These are phyloP conservation scores for Sebastes variabilis DNA, from an alignment of 2,797 vertebrate genomes.

Conservation along the genomic window DNA sequence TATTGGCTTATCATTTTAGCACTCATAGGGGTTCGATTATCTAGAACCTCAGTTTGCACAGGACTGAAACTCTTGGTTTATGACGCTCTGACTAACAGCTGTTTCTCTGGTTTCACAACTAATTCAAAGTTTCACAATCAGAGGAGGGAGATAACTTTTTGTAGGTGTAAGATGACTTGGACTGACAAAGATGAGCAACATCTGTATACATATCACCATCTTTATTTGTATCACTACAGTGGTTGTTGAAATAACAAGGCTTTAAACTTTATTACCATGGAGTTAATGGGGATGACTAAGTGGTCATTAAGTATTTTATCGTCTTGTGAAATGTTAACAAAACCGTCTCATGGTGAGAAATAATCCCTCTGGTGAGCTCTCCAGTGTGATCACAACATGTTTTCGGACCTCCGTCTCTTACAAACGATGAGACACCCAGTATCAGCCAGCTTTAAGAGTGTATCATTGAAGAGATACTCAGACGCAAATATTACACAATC, in stretches of 20 bases:
- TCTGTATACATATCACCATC: neutral
- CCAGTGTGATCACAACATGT: neutral
- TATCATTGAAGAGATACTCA: neutral
- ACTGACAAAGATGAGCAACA: neutral
- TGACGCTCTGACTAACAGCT: constrained; percentile 10
- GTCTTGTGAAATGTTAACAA: constrained; percentile 16
- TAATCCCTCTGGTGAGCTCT: neutral
- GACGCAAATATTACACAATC: constrained; percentile 11
- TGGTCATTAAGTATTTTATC: neutral
- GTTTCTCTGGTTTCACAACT: constrained; percentile 22
- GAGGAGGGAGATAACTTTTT: neutral
- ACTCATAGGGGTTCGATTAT: neutral
- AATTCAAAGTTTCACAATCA: constrained; percentile 7
- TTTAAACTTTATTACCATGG: constrained; percentile 10
- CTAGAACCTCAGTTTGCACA: neutral
- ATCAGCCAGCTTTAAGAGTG: neutral
- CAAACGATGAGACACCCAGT: neutral
- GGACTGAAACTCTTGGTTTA: neutral
- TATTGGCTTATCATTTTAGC: neutral
- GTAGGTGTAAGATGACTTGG: neutral
- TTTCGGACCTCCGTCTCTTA: constrained; percentile 7
- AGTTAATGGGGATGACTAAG: neutral
- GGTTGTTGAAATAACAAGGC: constrained; percentile 14
- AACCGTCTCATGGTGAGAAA: constrained; percentile 5
- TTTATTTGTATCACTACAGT: neutral